Evolutionary conservation across 2,113 vertebrate species (phyloP).

Genomic region (Lophotis ruficrista): DNA sequence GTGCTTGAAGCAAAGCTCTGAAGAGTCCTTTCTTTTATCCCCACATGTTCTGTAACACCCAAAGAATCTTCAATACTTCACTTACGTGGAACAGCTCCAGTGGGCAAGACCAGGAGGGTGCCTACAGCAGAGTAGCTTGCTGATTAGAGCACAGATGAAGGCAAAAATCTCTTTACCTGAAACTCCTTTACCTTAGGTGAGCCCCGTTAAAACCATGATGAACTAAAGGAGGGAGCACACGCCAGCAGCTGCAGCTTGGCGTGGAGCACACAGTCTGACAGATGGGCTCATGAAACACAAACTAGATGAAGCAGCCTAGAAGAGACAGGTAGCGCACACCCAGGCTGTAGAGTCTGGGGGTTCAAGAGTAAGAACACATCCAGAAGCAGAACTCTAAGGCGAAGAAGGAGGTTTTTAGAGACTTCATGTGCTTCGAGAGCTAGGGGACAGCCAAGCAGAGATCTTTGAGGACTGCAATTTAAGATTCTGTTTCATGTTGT

Average conservation of each 20-base stretch:
- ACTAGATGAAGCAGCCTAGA: neutral
- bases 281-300: neutral
- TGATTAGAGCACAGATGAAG: neutral
- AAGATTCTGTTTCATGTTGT: neutral
- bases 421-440: neutral
- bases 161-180: neutral
- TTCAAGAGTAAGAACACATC: neutral
- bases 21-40: neutral
- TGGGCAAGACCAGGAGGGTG: neutral
- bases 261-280: neutral
- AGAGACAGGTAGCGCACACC: neutral
- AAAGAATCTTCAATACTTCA: neutral
- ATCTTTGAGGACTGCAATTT: neutral
- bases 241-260: neutral
- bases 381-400: neutral
- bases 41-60: neutral
- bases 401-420: neutral
- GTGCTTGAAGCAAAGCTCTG: neutral
- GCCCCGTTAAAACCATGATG: neutral
- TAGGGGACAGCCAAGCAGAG: neutral
- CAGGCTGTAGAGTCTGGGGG: neutral
- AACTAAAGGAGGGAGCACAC: neutral
- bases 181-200: neutral
- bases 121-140: neutral
- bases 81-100: neutral